A percentile compares a stretch with the other conserved stretches of the same genome.
phyloP scores from a whole-genome alignment of 64 coral and sea anemone species.

The Cladopsammia gracilis region DNA sequence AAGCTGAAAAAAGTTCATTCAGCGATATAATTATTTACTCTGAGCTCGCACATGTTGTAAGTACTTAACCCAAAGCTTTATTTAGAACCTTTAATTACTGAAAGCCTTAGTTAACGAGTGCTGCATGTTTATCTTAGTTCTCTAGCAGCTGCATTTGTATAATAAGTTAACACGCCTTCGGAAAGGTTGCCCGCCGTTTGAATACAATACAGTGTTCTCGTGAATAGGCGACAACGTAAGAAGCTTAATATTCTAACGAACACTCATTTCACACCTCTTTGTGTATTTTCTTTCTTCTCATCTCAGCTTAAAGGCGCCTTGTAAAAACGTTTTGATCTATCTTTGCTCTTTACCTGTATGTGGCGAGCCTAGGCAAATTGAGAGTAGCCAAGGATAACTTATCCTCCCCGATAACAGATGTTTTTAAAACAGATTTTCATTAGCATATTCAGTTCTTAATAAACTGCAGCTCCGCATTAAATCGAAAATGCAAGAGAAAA shows the following conservation, averaged over 20 bases:
- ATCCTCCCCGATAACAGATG: not conserved
- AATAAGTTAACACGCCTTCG: constrained; percentile 57
- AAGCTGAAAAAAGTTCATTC: not conserved
- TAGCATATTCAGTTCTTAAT: constrained; percentile 35
- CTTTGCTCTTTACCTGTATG: not conserved
- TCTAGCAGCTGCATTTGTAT: not conserved
- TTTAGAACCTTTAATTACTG: constrained; percentile 22
- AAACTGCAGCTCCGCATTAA: not conserved
- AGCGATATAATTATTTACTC: constrained; percentile 15
- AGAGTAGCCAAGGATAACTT: not conserved
- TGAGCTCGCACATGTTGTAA: constrained; percentile 24
- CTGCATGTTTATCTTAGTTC: not conserved
- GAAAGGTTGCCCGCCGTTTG: not conserved
- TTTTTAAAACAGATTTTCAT: constrained; percentile 25
- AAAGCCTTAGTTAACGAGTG: constrained; percentile 31
- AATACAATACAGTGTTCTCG: constrained; percentile 3
- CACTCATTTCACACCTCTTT: constrained; percentile 51
- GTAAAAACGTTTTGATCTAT: not conserved
- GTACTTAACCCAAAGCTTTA: constrained; percentile 26
- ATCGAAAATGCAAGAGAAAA: not conserved
- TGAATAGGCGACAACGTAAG: constrained; percentile 33
- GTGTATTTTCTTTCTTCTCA: constrained; percentile 30
- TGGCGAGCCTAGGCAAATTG: not conserved
- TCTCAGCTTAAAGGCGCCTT: not conserved
- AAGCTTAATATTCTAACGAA: constrained; percentile 26